A percentile compares a stretch with the other conserved stretches of the same genome.
Evolutionary conservation across 2,113 vertebrate genomes (phyloP).

Genomic region (Ginglymostoma cirratum): DNA sequence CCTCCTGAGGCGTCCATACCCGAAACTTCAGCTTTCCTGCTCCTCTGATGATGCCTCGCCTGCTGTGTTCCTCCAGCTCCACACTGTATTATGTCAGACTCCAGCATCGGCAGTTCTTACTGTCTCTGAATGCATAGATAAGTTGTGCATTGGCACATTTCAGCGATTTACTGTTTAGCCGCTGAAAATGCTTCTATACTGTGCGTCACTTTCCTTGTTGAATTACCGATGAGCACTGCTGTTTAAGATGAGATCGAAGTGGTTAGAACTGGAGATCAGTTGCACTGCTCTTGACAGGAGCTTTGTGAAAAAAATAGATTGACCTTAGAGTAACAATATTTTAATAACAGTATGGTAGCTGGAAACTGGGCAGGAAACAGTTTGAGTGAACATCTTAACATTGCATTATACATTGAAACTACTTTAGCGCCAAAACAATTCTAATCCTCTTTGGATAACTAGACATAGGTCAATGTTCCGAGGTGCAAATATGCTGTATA

Average conservation of each 20-base stretch:
- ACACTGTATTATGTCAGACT: too few relatives aligned
- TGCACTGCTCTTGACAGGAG: neutral
- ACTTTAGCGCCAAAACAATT: neutral
- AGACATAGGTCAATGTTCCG: neutral
- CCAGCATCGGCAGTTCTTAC: too few relatives aligned
- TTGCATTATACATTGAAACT: neutral
- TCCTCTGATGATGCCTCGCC: too few relatives aligned
- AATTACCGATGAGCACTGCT: neutral
- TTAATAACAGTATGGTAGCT: slow-evolving; percentile 1
- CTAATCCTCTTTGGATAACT: neutral
- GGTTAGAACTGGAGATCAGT: neutral
- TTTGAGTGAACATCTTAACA: neutral
- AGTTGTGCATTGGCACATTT: neutral
- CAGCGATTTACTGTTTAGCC: neutral
- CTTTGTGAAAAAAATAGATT: neutral
- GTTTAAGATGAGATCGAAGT: neutral
- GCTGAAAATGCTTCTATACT: neutral
- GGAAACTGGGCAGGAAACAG: neutral
- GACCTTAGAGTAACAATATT: neutral
- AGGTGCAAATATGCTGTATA: neutral
- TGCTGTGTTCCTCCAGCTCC: too few relatives aligned
- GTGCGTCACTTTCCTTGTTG: neutral
- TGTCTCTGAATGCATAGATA: neutral
- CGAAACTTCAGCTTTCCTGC: too few relatives aligned
- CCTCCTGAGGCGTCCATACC: too few relatives aligned